These are phyloP conservation scores for Betta splendens DNA, from an alignment of 2,797 vertebrate genomes.

Conservation along the genomic window DNA sequence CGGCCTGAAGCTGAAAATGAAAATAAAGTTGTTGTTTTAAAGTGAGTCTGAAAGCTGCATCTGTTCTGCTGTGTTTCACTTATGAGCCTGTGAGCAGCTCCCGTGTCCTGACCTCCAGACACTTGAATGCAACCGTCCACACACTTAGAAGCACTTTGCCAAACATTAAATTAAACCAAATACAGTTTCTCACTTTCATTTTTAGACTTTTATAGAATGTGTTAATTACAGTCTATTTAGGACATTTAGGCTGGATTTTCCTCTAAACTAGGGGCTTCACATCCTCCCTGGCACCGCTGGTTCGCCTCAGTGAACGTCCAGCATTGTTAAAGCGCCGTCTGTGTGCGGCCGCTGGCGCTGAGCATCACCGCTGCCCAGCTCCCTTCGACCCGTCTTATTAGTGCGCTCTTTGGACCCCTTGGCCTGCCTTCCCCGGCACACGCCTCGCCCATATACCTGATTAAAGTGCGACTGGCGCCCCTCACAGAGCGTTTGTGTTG, in stretches of 20 bases:
- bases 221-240: too few species aligned
- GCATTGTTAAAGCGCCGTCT: constrained; percentile 61
- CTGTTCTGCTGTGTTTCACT: too few species aligned
- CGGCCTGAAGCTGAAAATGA: too few species aligned
- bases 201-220: too few species aligned
- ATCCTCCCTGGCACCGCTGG: constrained; percentile 38
- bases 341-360: constrained; percentile 48
- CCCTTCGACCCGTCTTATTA: constrained; percentile 79
- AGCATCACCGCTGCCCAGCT: constrained; percentile 67
- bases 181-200: constrained; percentile 31
- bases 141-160: constrained; percentile 14
- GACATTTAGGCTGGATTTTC: too few species aligned
- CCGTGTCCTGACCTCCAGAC: too few species aligned
- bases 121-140: constrained; percentile 5
- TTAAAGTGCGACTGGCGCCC: constrained; percentile 77
- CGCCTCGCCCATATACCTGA: constrained; percentile 79
- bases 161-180: constrained; percentile 36
- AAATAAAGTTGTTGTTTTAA: too few species aligned
- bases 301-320: constrained; percentile 41
- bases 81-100: too few species aligned
- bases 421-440: constrained; percentile 67
- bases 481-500: constrained; percentile 76
- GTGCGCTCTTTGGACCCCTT: constrained; percentile 78
- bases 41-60: too few species aligned
- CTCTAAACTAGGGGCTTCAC: too few species aligned